Percentiles rank a stretch among this genome's conserved stretches.
phyloP scores from a whole-genome alignment of 2,797 vertebrate species.

The Falco biarmicus region DNA sequence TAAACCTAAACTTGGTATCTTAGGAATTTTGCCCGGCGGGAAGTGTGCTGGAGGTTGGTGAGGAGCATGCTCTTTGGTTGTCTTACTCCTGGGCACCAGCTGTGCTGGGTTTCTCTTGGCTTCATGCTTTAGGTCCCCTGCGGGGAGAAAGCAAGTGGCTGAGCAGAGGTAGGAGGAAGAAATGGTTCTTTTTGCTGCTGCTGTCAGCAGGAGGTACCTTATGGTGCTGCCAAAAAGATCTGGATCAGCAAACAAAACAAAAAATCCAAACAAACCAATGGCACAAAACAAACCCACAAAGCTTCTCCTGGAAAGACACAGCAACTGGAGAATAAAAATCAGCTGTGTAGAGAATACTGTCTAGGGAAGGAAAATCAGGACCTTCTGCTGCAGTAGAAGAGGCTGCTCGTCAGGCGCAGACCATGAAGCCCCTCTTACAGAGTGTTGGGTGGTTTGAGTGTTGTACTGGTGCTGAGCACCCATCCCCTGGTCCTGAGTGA shows the following conservation, averaged over 20 bases:
- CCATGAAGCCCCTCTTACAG: fast-evolving
- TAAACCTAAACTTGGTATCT: not conserved
- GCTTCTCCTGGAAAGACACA: not conserved
- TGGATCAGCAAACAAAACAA: not conserved
- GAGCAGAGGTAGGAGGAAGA: not conserved
- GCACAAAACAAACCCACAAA: not conserved
- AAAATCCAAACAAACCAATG: not conserved
- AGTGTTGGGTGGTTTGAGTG: not conserved
- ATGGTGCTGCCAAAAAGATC: not conserved
- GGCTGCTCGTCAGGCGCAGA: not conserved
- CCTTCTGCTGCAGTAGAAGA: not conserved
- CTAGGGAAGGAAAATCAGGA: not conserved
- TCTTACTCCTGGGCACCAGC: not conserved
- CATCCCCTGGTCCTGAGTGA: not conserved
- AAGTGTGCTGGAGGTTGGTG: fast-evolving
- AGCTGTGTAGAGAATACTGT: not conserved
- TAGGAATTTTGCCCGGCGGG: not conserved
- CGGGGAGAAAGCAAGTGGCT: not conserved
- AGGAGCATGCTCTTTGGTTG: fast-evolving
- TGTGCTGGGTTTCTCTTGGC: slow-evolving; percentile 17
- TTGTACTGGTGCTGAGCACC: not conserved
- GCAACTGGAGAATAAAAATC: not conserved
- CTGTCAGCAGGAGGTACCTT: not conserved
- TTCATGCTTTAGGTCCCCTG: not conserved
- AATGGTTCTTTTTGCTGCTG: not conserved